These are phyloP conservation scores for Anoplius nigerrimus DNA, from an alignment of 2,888 invertebrate genomes.

Conservation along the genomic window DNA sequence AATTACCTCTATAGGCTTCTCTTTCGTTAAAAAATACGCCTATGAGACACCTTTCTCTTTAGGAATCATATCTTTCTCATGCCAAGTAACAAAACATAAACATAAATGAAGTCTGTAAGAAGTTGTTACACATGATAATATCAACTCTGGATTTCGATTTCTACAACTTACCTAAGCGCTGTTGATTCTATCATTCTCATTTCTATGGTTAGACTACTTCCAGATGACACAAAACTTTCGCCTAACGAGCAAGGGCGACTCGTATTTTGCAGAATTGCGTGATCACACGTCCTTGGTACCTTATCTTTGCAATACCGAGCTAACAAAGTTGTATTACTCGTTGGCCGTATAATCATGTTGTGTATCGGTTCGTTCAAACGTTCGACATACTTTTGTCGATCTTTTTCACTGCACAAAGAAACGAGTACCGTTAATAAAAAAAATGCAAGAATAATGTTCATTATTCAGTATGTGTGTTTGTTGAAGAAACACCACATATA, in stretches of 20 bases:
- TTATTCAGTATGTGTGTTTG: no score
- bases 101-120: no score
- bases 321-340: constrained; percentile 85
- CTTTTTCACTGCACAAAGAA: constrained; percentile 69
- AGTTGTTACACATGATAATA: no score
- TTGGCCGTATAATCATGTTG: constrained; percentile 72
- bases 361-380: constrained; percentile 52
- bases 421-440: neutral
- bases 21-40: no score
- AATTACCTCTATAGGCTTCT: no score
- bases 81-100: no score
- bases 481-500: no score
- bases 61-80: no score
- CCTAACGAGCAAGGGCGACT: constrained; percentile 85
- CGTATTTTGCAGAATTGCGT: constrained; percentile 81
- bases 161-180: constrained; percentile 83
- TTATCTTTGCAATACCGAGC: constrained; percentile 89
- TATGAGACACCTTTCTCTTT: no score
- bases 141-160: no score
- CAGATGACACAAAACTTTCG: constrained; percentile 89
- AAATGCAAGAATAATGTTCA: no score
- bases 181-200: constrained; percentile 88
- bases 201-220: constrained; percentile 88
- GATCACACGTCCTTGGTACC: constrained; percentile 89
- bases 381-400: constrained; percentile 65